Evolutionary conservation across 2,888 invertebrate genomes (phyloP).

Genomic region (Drosophila neonasuta): DNA sequence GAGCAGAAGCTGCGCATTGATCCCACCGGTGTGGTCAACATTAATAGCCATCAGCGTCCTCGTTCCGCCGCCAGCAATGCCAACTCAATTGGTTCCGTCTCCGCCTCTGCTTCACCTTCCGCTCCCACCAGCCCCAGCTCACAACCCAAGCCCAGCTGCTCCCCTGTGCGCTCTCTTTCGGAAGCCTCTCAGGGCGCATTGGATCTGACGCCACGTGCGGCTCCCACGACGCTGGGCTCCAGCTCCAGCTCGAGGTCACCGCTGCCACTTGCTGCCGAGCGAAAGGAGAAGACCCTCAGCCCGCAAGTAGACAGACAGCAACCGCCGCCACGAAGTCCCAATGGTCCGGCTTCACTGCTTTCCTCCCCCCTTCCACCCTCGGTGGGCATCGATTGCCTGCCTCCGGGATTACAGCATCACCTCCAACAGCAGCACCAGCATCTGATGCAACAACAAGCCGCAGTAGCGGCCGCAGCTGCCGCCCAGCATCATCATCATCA

Average conservation of each 20-base stretch:
- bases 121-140: conserved; percentile 78
- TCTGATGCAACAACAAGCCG: conserved; percentile 79
- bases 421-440: conserved; percentile 81
- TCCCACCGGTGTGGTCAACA: conserved; percentile 74
- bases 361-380: conserved; percentile 64
- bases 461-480: conserved; percentile 77
- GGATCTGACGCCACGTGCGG: conserved; percentile 84
- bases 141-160: conserved; percentile 62
- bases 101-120: conserved; percentile 66
- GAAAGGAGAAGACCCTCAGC: conserved; percentile 63
- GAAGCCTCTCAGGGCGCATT: conserved; percentile 84
- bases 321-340: conserved; percentile 50
- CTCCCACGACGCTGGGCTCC: conserved; percentile 53
- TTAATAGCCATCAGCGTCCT: conserved; percentile 63
- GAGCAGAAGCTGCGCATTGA: conserved; percentile 81
- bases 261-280: conserved; percentile 43
- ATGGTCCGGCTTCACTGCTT: conserved; percentile 44
- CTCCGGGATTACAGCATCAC: conserved; percentile 79
- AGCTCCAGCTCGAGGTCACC: conserved; percentile 52
- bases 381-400: conserved; percentile 75
- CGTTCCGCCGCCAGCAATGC: conserved; percentile 73
- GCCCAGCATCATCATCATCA: conserved; percentile 79
- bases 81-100: conserved; percentile 70
- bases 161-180: conserved; percentile 81
- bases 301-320: conserved; percentile 48